phyloP scores from a whole-genome alignment of 2,113 vertebrate species.

The Strix aluco region DNA sequence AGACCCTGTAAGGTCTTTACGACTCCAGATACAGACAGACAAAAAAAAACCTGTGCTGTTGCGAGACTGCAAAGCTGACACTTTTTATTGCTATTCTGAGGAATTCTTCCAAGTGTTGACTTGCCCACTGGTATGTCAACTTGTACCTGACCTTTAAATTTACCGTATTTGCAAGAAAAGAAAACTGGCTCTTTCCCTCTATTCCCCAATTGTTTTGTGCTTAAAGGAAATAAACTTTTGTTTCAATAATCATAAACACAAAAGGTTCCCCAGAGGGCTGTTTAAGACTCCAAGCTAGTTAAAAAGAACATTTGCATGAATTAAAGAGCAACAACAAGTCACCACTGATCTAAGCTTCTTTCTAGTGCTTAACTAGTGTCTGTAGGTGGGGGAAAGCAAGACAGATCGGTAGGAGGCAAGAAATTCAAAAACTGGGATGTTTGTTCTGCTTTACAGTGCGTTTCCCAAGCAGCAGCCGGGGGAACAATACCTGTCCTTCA shows the following conservation, averaged over 20 bases:
- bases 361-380: not conserved
- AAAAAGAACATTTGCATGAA: slow-evolving; percentile 68
- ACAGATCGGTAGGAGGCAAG: not conserved
- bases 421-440: not conserved
- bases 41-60: not conserved
- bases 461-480: not conserved
- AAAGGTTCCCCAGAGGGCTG: slow-evolving; percentile 49
- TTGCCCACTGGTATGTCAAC: not conserved
- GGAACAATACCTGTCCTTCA: not conserved
- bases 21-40: not conserved
- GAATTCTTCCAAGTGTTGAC: not conserved
- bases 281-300: slow-evolving; percentile 56
- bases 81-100: not conserved
- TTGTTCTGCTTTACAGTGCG: not conserved
- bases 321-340: slow-evolving; percentile 59
- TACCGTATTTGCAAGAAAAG: not conserved
- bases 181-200: not conserved
- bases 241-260: slow-evolving; percentile 62
- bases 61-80: not conserved
- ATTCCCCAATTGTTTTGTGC: not conserved
- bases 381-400: not conserved
- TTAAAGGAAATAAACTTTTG: slow-evolving; percentile 51
- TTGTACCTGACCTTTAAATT: slow-evolving; percentile 11
- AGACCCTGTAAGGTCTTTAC: not conserved
- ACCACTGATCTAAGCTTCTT: slow-evolving; percentile 19